Base-by-base conservation (phyloP, 2,797 vertebrate genomes). In the Leptatherina wallacei region DNA sequence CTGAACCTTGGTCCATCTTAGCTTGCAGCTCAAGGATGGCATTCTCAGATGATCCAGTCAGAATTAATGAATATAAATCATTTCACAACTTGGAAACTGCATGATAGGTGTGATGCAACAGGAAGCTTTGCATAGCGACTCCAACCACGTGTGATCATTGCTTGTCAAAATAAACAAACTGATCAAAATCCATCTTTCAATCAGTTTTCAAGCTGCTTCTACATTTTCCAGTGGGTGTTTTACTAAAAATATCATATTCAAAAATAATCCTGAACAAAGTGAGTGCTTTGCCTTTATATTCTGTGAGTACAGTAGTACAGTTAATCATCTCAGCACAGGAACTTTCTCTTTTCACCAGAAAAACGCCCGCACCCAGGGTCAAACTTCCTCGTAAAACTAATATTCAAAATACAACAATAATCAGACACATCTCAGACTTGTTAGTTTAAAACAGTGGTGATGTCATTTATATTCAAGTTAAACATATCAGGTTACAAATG, bases 401-500 rank as follows among this genome's bases (percentile, higher is more conserved):
- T 20, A 2, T 14, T 24, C 8, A 57, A 71, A 47, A 55, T 13
- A 36, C 38, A 63, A 2, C 0, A 6, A 58, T 30, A 47, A 36
- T 35, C 8, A 10, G 27, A 73, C 47, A 69, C 32, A 40, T 55
- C 24, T 61, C n/a, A 47, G 2, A n/a, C 22, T 18, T 35, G 64
- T 76, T 42, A 35, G 12, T 71, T 82, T 75, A 74, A 87, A 87
- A 87, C 69, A 12, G 51, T 70, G 67, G 58, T 60, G 73, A 59
- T 59, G 55, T 77, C 22, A 20, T 75, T 92, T 88, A 84, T 80
- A 57, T 81, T 85, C 72, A 71, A 80, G 33, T 74, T 69, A 66
- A 76, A 60, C 86, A 79, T 76, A 66, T 54, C 24, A 68, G 67
- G 68, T 78, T 86, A 80, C 68, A 86, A 86, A 77, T 36, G 60